Base-by-base conservation (phyloP, 2,113 vertebrate species). In the Elephantulus edwardii region DNA sequence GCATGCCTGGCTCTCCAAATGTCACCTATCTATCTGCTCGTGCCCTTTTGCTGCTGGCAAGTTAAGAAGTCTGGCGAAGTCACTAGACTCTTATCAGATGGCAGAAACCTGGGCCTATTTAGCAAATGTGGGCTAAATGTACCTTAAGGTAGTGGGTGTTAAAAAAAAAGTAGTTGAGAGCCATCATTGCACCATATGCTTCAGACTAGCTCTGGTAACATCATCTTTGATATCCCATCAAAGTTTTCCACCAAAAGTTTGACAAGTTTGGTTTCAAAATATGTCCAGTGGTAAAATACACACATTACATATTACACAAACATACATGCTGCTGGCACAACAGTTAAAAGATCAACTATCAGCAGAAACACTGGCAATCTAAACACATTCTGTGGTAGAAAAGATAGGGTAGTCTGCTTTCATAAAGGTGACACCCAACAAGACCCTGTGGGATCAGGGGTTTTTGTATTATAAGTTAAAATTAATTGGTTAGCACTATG, bases 11-110 rank as follows among this genome's bases (percentile, higher is more conserved):
- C 80, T 96, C 50, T 96, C 86, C 68, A 96, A 58, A 46, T 96
- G 93, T 88, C 89, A 96, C 90, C 94, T 94, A 64, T 93, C 90
- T 93, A 80, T 81, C 90, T 93, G 50, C 26, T 6, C 62, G 72
- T 5, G 75, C 19, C 50, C 48, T 76, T 77, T 70, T 68, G 84
- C 60, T 79, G 4, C 6, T 82, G 83, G 13, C 17, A 83, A 62
- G 9, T 44, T 28, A 30, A 84, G 88, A 90, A 92, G 72, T 26
- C 52, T 79, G 26, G 56, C 71, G 77, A 90, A 60, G 14, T 30
- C n/a, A 91, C 7, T 75, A 16, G 24, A 68, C 10, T 26, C 40
- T 38, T 42, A 77, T 4, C 5, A 24, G 81, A 92, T 0, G 85
- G 20, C 16, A 60, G 75, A 88, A 42, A 30, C 42, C 79, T 9